These are phyloP conservation scores for Myocastor coypus DNA, from an alignment of 2,113 vertebrate species.

Conservation along the genomic window DNA sequence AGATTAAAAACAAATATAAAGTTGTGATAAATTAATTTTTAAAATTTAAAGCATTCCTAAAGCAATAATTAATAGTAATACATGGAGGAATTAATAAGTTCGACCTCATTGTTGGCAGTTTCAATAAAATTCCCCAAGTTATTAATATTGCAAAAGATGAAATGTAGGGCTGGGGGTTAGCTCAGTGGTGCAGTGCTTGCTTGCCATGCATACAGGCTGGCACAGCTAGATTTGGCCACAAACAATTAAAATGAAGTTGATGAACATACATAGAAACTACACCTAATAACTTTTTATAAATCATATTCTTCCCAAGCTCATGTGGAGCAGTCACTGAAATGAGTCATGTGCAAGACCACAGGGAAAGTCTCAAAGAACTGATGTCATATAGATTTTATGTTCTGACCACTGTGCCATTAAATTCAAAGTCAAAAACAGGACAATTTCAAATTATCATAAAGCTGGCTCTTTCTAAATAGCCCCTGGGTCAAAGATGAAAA, in stretches of 20 bases:
- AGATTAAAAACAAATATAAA: constrained; percentile 25
- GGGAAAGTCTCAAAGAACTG: constrained; percentile 10
- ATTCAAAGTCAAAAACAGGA: background rate
- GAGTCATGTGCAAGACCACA: constrained; percentile 2
- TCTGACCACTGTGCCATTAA: background rate
- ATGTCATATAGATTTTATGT: background rate
- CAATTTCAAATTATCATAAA: background rate
- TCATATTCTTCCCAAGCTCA: background rate
- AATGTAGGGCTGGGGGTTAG: background rate
- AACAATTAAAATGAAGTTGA: background rate
- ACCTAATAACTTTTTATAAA: background rate
- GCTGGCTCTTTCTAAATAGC: constrained; percentile 29
- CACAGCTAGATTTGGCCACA: background rate
- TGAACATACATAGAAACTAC: background rate
- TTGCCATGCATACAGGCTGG: too few species aligned
- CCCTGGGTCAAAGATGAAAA: background rate
- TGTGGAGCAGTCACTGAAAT: background rate
- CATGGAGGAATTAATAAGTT: background rate
- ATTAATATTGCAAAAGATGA: background rate
- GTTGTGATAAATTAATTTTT: background rate
- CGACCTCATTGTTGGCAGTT: background rate
- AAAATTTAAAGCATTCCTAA: constrained; percentile 28
- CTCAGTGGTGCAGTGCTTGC: background rate
- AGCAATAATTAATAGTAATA: background rate
- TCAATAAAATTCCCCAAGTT: background rate